Evolutionary conservation across 2,797 vertebrate genomes (phyloP).

Genomic region (Meriones psammophilus): DNA sequence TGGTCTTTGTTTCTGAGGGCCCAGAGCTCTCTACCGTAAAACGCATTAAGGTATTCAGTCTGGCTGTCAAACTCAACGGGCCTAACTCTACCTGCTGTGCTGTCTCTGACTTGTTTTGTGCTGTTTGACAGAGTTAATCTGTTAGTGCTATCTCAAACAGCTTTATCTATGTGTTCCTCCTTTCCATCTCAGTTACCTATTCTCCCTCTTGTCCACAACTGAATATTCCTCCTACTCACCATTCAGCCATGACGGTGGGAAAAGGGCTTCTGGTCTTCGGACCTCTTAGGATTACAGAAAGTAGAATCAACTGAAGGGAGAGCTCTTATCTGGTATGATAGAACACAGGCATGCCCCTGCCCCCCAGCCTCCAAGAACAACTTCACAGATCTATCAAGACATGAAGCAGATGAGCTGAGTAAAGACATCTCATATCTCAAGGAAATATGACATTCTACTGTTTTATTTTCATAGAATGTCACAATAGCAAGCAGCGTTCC

Average conservation of each 20-base stretch:
- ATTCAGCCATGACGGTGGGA: not conserved
- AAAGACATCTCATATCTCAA: slow-evolving; percentile 4
- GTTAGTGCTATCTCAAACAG: not conserved
- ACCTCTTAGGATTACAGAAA: not conserved
- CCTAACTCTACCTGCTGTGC: not conserved
- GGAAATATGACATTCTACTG: not conserved
- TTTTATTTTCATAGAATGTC: slow-evolving; percentile 77
- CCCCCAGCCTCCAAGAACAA: not conserved
- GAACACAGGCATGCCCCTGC: not conserved
- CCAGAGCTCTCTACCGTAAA: not conserved
- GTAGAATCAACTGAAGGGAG: not conserved
- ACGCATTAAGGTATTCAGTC: not conserved
- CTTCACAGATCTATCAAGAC: not conserved
- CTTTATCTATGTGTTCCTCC: not conserved
- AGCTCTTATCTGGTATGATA: not conserved
- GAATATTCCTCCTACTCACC: not conserved
- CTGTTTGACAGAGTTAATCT: not conserved
- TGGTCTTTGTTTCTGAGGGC: not conserved
- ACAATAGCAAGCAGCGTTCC: not conserved
- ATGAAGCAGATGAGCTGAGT: not conserved
- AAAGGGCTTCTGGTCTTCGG: not conserved
- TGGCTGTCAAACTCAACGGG: not conserved
- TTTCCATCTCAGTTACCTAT: not conserved
- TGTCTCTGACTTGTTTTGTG: not conserved
- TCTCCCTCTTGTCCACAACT: not conserved